Evolutionary conservation across 2,888 invertebrate genomes (phyloP).

Genomic region (Esperia sulphurella): DNA sequence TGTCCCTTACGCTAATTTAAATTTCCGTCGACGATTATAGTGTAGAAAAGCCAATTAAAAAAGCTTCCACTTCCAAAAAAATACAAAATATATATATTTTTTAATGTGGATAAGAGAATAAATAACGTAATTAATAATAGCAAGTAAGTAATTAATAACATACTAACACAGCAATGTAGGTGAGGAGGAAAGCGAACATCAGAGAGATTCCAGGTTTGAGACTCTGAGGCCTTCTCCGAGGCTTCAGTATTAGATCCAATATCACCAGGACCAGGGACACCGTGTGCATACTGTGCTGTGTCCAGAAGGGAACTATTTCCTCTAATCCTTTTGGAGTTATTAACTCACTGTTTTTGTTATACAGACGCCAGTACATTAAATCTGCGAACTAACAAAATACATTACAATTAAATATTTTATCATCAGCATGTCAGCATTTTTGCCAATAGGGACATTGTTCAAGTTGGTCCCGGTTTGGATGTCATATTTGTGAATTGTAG

Average conservation of each 20-base stretch:
- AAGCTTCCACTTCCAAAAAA: too few relatives aligned
- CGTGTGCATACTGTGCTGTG: conserved; percentile 64
- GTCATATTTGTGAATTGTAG: too few relatives aligned
- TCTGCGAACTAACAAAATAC: conserved; percentile 52
- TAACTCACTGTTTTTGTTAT: conserved; percentile 47
- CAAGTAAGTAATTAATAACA: conserved; percentile 1
- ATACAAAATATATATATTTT: too few relatives aligned
- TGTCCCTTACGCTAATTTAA: too few relatives aligned
- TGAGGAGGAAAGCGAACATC: conserved; percentile 31
- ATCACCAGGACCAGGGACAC: conserved; percentile 45
- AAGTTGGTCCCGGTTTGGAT: too few relatives aligned
- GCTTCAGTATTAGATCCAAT: conserved; percentile 48
- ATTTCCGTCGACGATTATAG: too few relatives aligned
- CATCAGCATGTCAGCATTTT: too few relatives aligned
- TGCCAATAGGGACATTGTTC: too few relatives aligned
- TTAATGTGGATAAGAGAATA: too few relatives aligned
- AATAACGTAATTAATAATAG: too few relatives aligned
- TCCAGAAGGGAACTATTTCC: conserved; percentile 48
- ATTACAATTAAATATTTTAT: background rate
- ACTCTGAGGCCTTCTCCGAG: conserved; percentile 44
- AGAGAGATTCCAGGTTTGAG: conserved; percentile 30
- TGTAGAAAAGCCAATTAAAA: too few relatives aligned
- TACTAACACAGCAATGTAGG: conserved; percentile 47
- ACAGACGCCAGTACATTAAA: conserved; percentile 60
- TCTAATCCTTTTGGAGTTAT: conserved; percentile 47